These are phyloP conservation scores for Gasterosteus nipponicus DNA, from an alignment of 2,113 vertebrate species.

Conservation along the genomic window DNA sequence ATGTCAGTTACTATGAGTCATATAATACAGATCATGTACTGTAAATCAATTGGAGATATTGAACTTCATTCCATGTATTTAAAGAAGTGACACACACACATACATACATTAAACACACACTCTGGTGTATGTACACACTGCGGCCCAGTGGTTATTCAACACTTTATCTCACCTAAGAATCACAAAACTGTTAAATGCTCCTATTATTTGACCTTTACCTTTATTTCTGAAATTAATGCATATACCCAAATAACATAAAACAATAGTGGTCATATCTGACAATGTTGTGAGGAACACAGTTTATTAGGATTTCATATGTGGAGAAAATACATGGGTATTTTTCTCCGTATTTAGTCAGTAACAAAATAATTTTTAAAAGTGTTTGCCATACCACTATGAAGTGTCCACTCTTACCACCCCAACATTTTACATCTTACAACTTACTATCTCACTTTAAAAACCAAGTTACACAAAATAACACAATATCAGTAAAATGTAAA, in stretches of 20 bases:
- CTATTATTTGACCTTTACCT: not conserved
- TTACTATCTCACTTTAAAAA: slow-evolving; percentile 24
- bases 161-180: not conserved
- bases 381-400: slow-evolving; percentile 78
- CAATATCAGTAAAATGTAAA: slow-evolving; percentile 8
- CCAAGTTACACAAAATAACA: slow-evolving; percentile 39
- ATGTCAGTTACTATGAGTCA: not conserved
- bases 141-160: not conserved
- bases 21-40: not conserved
- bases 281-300: not conserved
- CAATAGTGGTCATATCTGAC: not conserved
- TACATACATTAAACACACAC: slow-evolving; percentile 4
- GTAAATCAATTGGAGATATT: not conserved
- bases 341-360: not conserved
- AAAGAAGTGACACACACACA: not conserved
- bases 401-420: slow-evolving; percentile 54
- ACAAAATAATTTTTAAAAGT: not conserved
- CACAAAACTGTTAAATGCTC: not conserved
- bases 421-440: slow-evolving; percentile 34
- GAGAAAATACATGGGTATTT: not conserved
- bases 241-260: not conserved
- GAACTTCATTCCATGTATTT: not conserved
- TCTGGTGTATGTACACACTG: not conserved
- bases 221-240: not conserved
- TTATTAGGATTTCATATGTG: not conserved